A percentile compares a stretch with the other conserved stretches of the same genome.
Evolutionary conservation across 2,888 invertebrate species (phyloP).

Genomic region (Drosophila tanythrix): DNA sequence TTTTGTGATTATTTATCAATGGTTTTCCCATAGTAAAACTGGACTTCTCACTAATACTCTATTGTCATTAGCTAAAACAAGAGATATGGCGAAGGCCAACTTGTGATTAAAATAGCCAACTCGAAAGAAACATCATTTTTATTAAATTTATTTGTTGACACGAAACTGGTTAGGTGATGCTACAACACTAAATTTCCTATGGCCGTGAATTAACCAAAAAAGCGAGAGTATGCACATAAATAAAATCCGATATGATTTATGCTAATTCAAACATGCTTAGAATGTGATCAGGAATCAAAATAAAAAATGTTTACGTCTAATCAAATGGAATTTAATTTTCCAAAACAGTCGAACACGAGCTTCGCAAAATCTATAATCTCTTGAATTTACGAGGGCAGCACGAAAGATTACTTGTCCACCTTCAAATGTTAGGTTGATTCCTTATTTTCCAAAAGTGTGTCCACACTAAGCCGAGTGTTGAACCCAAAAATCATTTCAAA

Average conservation of each 20-base stretch:
- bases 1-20: neutral
- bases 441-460: no score
- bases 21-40: slow-evolving; percentile 6
- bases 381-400: slow-evolving; percentile 1
- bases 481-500: no score
- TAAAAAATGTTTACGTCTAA: neutral
- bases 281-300: slow-evolving; percentile 10
- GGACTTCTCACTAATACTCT: neutral
- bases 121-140: slow-evolving; percentile 8
- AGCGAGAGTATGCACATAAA: slow-evolving; percentile 1
- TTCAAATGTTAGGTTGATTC: no score
- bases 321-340: slow-evolving; percentile 2
- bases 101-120: slow-evolving; percentile 4
- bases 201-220: slow-evolving; percentile 16
- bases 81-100: slow-evolving; percentile 21
- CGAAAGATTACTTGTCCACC: neutral
- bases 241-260: slow-evolving; percentile 5
- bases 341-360: slow-evolving; percentile 2
- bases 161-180: slow-evolving; percentile 21
- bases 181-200: slow-evolving; percentile 23
- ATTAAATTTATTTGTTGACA: neutral
- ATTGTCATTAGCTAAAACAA: neutral
- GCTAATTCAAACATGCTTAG: neutral
- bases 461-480: no score
- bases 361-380: neutral